phyloP scores from a whole-genome alignment of 2,888 invertebrate genomes.

The Agrilus mali region DNA sequence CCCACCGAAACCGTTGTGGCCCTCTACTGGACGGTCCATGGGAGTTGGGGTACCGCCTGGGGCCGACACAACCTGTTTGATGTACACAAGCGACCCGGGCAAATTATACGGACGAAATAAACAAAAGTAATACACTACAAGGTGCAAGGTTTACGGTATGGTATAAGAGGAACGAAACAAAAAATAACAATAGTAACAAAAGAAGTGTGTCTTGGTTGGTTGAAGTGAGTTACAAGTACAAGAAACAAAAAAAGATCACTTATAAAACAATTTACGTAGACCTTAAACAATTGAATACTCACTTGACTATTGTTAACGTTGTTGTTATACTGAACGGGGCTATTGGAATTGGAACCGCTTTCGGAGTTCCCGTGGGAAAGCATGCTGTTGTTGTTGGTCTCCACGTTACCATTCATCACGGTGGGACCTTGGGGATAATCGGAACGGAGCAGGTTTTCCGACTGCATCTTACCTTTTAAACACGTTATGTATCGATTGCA shows the following conservation, averaged over 20 bases:
- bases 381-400: constrained; percentile 36
- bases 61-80: constrained; percentile 26
- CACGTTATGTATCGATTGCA: constrained; percentile 87
- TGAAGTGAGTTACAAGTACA: background rate
- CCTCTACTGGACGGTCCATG: constrained; percentile 23
- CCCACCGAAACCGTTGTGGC: constrained; percentile 25
- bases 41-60: constrained; percentile 10
- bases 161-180: background rate
- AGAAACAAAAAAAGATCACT: background rate
- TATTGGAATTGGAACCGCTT: constrained; percentile 36
- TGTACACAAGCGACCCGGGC: constrained; percentile 2
- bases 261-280: no score
- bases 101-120: background rate
- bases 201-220: no score
- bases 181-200: background rate
- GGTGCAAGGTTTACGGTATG: background rate
- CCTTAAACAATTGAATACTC: constrained; percentile 10
- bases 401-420: constrained; percentile 24
- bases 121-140: background rate
- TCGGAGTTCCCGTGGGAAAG: constrained; percentile 33
- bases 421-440: constrained; percentile 58
- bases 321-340: constrained; percentile 35
- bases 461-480: constrained; percentile 82
- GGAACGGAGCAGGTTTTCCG: constrained; percentile 69
- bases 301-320: constrained; percentile 32